Base-by-base conservation (phyloP, 2,888 invertebrate genomes). In the Odiellus spinosus region DNA sequence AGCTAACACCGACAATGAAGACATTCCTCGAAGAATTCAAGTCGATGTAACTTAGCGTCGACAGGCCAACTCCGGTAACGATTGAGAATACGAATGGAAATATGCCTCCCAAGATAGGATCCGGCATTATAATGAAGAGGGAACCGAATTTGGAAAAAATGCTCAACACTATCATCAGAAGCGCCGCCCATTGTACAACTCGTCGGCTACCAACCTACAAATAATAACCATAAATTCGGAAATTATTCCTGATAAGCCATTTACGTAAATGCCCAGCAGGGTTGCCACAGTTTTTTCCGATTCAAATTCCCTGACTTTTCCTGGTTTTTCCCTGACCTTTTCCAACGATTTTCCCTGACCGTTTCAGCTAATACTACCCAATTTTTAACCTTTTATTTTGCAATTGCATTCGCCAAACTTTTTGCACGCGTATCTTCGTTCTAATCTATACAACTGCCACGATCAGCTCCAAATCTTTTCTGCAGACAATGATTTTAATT, bases 1-100 rank as follows among this genome's bases (percentile, higher is more conserved):
- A 70, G 3, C 87, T 83, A 59, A 87, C 76, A 15, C 90, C 90
- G 32, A 90, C 73, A 55, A 90, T 82, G 65, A 87, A 87, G 40
- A 90, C 72, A 69, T 90, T 90, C 45, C 90, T 71, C 0, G 86
- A 75, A 21, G 84, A 84, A 63, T 83, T 80, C 53, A 88, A 67
- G 59, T 87, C 76, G 35, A 88, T 78, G 61, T 80, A 82, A 60
- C 85, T 84, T 8, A 86, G 69, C 2, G 80, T 78, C 1, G 83
- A 82, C 0, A 83, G 42, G 3, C 65, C 65, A 5, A 65, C 63
- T 21, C 63, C 63, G 14, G 59, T 58, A 1, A 65, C 63, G 60
- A 65, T 62, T 5, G 64, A 61, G 58, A 64, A 63, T 40, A 62
- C 62, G 1, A 66, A 58, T 26, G 60, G 59, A 41, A 65, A 58